Conservation (phyloP, 2,113 vertebrate species). For the Pleuronectes platessa region DNA sequence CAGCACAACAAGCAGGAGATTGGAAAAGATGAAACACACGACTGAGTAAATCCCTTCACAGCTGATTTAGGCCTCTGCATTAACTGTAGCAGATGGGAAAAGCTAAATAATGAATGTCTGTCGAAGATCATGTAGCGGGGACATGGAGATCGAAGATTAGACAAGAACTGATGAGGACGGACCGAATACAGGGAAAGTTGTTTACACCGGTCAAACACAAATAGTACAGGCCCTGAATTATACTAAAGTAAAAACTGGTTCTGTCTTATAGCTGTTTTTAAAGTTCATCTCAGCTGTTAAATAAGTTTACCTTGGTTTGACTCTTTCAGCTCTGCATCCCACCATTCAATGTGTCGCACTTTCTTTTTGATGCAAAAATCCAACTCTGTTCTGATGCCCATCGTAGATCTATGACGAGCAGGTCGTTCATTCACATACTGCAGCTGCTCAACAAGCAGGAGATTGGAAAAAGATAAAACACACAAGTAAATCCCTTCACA, state of each 20-base stretch:
- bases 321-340: constrained; percentile 23
- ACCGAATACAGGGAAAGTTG: too few species aligned
- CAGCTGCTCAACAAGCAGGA: constrained; percentile 47
- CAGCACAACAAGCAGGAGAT: constrained; percentile 26
- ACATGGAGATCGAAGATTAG: not conserved
- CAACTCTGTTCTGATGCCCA: constrained; percentile 8
- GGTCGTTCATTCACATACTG: constrained; percentile 32
- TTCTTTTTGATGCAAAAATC: too few species aligned
- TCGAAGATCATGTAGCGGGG: constrained; percentile 28
- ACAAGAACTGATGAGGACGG: too few species aligned
- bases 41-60: constrained; percentile 40
- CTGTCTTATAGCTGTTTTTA: too few species aligned
- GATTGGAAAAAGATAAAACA: constrained; percentile 35
- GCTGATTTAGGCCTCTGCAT: constrained; percentile 38
- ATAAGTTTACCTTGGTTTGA: constrained; percentile 1
- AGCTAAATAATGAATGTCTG: constrained; percentile 23
- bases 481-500: constrained; percentile 36
- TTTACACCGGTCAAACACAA: too few species aligned
- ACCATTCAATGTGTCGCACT: not conserved
- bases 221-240: too few species aligned
- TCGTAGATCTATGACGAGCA: not conserved
- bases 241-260: too few species aligned
- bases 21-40: constrained; percentile 25
- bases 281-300: too few species aligned
- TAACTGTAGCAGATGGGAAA: constrained; percentile 27